These are phyloP conservation scores for Caretta caretta DNA, from an alignment of 2,113 vertebrate species.

Conservation along the genomic window DNA sequence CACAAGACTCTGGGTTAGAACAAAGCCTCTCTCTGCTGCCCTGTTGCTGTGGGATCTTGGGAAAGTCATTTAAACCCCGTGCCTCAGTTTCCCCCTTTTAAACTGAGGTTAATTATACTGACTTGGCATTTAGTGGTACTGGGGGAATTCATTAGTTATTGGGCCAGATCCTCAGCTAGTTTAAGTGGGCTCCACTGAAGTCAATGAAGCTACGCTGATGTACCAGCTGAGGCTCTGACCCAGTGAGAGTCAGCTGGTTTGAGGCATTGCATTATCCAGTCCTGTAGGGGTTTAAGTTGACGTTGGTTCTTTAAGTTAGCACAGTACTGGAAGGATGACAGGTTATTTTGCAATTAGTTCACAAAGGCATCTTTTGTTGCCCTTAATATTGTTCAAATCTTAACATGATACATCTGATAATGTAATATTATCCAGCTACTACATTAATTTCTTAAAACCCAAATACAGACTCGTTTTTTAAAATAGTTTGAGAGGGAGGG, in stretches of 20 bases:
- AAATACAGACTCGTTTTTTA: not conserved
- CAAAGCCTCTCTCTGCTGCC: not conserved
- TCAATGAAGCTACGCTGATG: not conserved
- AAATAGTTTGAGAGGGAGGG: not conserved
- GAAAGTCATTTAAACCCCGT: not conserved
- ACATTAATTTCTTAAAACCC: not conserved
- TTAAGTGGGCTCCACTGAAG: too few species aligned
- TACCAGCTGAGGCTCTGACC: not conserved
- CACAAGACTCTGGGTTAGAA: not conserved
- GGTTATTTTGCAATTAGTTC: not conserved
- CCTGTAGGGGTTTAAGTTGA: not conserved
- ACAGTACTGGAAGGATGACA: not conserved
- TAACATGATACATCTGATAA: not conserved
- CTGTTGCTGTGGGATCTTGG: not conserved
- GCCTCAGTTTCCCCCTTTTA: not conserved
- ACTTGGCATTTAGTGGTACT: not conserved
- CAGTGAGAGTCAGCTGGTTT: not conserved
- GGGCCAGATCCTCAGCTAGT: too few species aligned
- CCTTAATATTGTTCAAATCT: not conserved
- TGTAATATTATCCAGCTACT: not conserved
- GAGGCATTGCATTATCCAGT: not conserved
- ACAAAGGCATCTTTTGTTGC: not conserved
- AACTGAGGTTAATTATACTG: not conserved
- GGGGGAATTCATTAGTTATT: not conserved
- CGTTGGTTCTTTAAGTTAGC: not conserved